These are phyloP conservation scores for Tupaia tana DNA, from an alignment of 2,113 vertebrate species.

Conservation along the genomic window DNA sequence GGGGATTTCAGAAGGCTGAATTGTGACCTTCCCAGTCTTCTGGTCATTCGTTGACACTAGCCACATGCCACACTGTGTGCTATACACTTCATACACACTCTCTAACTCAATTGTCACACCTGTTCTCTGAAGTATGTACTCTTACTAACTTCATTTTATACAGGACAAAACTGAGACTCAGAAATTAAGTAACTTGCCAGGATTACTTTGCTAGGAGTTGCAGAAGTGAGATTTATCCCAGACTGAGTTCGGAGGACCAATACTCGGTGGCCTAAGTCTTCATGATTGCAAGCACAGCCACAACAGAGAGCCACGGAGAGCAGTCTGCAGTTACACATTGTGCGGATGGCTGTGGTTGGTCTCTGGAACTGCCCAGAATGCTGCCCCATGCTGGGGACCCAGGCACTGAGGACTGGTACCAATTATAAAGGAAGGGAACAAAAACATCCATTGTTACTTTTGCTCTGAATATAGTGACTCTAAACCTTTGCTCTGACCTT, in stretches of 20 bases:
- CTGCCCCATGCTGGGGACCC: background rate
- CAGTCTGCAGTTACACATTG: background rate
- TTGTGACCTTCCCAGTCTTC: background rate
- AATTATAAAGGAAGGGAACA: background rate
- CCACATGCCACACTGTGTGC: background rate
- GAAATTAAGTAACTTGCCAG: background rate
- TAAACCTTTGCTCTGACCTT: background rate
- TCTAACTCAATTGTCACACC: background rate
- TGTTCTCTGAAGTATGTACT: background rate
- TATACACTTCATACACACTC: background rate
- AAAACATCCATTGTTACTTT: background rate
- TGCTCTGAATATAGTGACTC: background rate
- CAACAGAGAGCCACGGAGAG: background rate
- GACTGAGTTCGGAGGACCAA: background rate
- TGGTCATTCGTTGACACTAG: background rate
- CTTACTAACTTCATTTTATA: constrained; percentile 26
- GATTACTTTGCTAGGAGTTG: background rate
- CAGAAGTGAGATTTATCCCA: background rate
- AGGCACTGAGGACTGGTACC: background rate
- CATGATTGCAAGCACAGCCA: background rate
- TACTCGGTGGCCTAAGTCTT: background rate
- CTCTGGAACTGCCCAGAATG: background rate
- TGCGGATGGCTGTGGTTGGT: background rate
- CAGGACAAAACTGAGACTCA: background rate
- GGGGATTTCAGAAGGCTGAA: background rate